Conservation (phyloP, 2,113 vertebrate species). For the Sceloporus undulatus region DNA sequence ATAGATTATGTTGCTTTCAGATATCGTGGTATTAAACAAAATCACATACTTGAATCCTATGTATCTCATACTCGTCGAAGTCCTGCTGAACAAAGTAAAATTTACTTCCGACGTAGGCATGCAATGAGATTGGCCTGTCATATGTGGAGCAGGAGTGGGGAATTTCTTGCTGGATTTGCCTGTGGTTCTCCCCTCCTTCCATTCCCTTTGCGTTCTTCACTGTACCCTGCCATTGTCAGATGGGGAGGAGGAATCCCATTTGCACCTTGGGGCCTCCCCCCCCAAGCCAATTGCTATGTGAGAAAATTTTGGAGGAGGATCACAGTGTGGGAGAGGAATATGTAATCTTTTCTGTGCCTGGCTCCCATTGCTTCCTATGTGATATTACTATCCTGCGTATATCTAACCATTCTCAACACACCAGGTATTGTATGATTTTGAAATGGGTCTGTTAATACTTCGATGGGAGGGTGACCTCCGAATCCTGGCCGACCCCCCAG, state of each 20-base stretch:
- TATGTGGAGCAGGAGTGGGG: neutral
- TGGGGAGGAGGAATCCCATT: neutral
- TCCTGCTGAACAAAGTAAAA: neutral
- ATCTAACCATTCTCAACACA: no score
- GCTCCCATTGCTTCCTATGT: neutral
- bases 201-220: no score
- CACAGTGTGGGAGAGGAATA: neutral
- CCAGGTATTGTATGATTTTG: no score
- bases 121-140: neutral
- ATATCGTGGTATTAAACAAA: neutral
- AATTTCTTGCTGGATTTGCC: neutral
- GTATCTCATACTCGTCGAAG: neutral
- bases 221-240: no score
- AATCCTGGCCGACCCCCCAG: no score
- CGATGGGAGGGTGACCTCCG: no score
- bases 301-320: neutral
- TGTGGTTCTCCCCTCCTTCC: neutral
- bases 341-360: neutral
- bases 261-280: neutral
- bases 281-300: neutral
- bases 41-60: neutral
- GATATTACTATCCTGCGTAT: no score
- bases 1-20: neutral
- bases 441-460: no score
- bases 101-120: neutral